phyloP scores from a whole-genome alignment of 64 coral and sea anemone species.

The Actinia equina region DNA sequence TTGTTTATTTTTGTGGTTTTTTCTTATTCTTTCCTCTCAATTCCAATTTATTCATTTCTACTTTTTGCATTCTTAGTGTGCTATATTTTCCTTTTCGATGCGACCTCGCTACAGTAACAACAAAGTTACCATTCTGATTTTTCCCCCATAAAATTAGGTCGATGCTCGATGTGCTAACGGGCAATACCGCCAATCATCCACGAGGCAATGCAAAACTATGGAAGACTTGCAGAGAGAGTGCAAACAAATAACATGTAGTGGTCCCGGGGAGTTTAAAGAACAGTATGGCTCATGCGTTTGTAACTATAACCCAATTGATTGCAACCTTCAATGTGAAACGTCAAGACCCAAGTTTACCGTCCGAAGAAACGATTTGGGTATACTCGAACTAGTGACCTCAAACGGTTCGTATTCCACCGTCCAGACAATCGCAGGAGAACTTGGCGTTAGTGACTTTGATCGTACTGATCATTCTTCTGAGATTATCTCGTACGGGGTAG shows the following conservation, averaged over 20 bases:
- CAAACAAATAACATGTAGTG: neutral
- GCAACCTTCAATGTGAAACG: conserved; percentile 38
- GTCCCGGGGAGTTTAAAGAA: conserved; percentile 12
- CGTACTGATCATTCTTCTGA: neutral
- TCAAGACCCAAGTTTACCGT: conserved; percentile 26
- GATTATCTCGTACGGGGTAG: conserved; percentile 19
- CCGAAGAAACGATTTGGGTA: conserved; percentile 7
- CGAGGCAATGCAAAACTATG: conserved; percentile 48
- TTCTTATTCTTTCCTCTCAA: no score
- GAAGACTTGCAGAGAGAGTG: conserved; percentile 5
- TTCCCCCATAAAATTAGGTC: conserved; percentile 38
- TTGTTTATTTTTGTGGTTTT: no score
- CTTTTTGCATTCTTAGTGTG: no score
- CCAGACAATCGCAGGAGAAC: conserved; percentile 27
- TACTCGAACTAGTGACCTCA: neutral
- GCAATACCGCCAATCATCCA: conserved; percentile 37
- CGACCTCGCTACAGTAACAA: no score
- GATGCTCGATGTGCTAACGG: conserved; percentile 59
- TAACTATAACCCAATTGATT: conserved; percentile 34
- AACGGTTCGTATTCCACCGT: neutral
- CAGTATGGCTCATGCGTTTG: conserved; percentile 60
- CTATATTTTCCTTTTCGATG: no score
- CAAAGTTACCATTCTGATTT: neutral
- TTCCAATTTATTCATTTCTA: no score
- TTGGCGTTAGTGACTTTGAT: conserved; percentile 42